Evolutionary conservation across 1,140 invertebrate genomes (phyloP).

Genomic region (Agrypnia vestita): DNA sequence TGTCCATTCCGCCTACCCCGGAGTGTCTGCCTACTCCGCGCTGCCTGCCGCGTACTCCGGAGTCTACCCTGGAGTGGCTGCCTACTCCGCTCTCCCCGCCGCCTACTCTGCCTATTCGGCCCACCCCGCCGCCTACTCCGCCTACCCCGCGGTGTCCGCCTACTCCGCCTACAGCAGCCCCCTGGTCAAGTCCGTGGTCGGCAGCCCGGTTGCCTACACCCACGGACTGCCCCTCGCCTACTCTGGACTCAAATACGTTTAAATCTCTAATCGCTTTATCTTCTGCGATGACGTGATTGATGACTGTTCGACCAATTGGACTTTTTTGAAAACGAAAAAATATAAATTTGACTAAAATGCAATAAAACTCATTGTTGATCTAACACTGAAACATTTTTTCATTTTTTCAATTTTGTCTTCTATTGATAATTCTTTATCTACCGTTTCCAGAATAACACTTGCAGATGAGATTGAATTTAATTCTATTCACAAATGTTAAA

Average conservation of each 20-base stretch:
- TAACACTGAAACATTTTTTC: too few species aligned
- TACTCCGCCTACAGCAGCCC: conserved; percentile 55
- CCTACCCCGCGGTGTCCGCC: conserved; percentile 53
- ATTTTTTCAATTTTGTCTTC: too few species aligned
- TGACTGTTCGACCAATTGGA: neutral
- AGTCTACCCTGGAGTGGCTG: conserved; percentile 44
- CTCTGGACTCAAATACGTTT: conserved; percentile 38
- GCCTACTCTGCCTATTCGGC: neutral
- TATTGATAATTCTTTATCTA: too few species aligned
- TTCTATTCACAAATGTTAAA: too few species aligned
- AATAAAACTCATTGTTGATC: neutral
- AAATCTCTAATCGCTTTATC: too few species aligned
- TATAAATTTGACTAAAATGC: neutral
- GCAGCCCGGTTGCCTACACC: conserved; percentile 48
- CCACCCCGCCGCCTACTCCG: conserved; percentile 40
- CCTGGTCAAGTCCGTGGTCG: conserved; percentile 61
- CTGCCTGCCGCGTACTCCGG: conserved; percentile 20
- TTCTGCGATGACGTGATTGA: too few species aligned
- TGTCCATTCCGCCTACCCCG: conserved; percentile 63
- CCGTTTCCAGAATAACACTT: too few species aligned
- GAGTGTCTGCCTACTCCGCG: conserved; percentile 7
- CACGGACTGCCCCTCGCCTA: conserved; percentile 54
- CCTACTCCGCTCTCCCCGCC: conserved; percentile 51
- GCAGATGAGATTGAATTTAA: too few species aligned
- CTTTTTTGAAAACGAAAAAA: neutral